Percentiles rank a stretch among this genome's conserved stretches.
Conservation (phyloP, 2,113 vertebrate species). For the Chaetorhynchus papuensis region DNA sequence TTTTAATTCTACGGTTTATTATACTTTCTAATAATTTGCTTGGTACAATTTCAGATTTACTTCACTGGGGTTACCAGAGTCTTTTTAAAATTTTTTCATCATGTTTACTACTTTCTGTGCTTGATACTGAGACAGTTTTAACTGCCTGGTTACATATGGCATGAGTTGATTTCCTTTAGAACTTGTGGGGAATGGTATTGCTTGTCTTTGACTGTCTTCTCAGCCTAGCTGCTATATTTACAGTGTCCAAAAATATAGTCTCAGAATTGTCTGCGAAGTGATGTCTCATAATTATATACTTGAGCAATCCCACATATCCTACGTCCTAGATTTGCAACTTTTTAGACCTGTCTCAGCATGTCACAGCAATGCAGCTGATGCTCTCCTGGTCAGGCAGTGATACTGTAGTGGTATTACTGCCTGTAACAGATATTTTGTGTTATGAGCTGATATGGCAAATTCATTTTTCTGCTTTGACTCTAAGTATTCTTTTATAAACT, state of each 20-base stretch:
- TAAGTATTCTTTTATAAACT: not conserved
- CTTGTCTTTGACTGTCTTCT: conserved; percentile 1
- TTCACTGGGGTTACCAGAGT: not conserved
- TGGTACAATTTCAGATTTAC: not conserved
- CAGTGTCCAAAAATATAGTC: not conserved
- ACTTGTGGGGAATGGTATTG: not conserved
- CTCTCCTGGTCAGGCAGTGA: not conserved
- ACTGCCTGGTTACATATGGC: not conserved
- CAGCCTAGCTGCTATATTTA: not conserved
- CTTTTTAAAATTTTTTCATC: not conserved
- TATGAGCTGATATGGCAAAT: not conserved
- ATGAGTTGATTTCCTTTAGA: not conserved
- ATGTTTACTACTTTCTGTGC: not conserved
- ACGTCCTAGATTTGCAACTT: not conserved
- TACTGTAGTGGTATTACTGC: not conserved
- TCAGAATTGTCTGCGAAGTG: not conserved
- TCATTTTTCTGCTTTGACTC: not conserved
- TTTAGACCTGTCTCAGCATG: not conserved
- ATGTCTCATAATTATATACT: not conserved
- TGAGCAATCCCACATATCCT: not conserved
- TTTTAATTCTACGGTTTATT: not conserved
- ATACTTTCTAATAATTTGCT: not conserved
- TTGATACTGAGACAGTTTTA: not conserved
- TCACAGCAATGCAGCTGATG: not conserved
- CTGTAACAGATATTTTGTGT: not conserved